Base-by-base conservation (phyloP, 1,140 invertebrate genomes). In the Ceratina calcarata region DNA sequence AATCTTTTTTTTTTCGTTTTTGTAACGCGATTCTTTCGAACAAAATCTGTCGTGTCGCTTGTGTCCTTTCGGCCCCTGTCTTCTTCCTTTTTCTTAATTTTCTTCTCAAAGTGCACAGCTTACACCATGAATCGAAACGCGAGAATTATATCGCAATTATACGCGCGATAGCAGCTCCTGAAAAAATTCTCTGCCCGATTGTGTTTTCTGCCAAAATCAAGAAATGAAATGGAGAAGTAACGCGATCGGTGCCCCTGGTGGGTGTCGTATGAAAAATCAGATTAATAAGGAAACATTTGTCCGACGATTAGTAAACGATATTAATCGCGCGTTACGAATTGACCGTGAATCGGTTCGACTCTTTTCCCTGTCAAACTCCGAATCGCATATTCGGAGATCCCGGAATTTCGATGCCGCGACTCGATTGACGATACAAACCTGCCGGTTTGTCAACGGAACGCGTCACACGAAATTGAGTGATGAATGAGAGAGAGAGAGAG, bases 181-280 rank as follows among this genome's bases (percentile, higher is more conserved):
- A 45, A 18, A 0, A 51, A 77, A 70, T 78, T 78, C 15, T 70
- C 8, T 27, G 45, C 49, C 24, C 16, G 6, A 58, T 77, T n/a
- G 51, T 65, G 32, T 15, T 8, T n/a, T 18, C 70, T 32, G 61
- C 24, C 37, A 27, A 27, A 27, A 68, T 76, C 67, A 67, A 27
- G 58, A 77, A 81, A 67, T 37, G 66, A 60, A 8, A 55, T 82
- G 66, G 45, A 55, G 64, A 81, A n/a, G 79, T 72, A 77, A 82
- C 80, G 65, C 62, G 79, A 69, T 76, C 64, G 61, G 18, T 60
- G 62, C 85, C 85, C 85, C 85, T 86, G 85, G 85, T 27, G 85
- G 85, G 85, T 69, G 27, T 15, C 20, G 27, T 16, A 7, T 24
- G 24, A 27, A 45, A 53, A 77, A 16, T 16, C 58, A 60, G 37